Conservation (phyloP, 2,797 vertebrate species). For the Anomalospiza imberbis region DNA sequence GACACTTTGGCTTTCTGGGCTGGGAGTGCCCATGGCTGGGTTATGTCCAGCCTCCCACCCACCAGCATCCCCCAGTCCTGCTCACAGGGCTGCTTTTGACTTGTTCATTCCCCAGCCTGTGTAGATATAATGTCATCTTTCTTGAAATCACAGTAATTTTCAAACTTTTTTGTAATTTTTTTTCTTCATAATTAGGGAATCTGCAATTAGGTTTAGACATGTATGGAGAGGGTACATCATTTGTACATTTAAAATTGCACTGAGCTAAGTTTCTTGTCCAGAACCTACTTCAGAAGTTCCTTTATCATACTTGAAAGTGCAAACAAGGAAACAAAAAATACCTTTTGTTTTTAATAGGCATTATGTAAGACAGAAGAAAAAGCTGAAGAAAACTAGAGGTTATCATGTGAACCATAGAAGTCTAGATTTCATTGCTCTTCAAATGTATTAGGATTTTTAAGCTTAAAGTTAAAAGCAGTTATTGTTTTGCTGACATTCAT, state of each 20-base stretch:
- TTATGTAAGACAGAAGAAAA: not conserved
- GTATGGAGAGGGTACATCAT: not conserved
- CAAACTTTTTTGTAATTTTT: not conserved
- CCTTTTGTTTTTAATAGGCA: not conserved
- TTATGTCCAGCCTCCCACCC: not conserved
- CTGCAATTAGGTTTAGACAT: not conserved
- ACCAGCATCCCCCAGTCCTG: not conserved
- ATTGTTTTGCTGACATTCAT: not conserved
- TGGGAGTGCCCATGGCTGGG: accelerated
- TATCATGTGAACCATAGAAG: not conserved
- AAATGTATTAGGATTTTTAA: not conserved
- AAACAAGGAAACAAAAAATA: not conserved
- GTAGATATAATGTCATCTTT: not conserved
- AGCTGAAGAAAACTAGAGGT: not conserved
- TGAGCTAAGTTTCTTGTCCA: not conserved
- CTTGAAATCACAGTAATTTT: not conserved
- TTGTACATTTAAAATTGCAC: not conserved
- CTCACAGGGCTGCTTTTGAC: not conserved
- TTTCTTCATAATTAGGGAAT: not conserved
- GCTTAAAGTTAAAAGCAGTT: not conserved
- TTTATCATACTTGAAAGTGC: not conserved
- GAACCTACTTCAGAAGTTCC: not conserved
- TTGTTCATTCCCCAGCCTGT: not conserved
- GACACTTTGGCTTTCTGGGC: not conserved
- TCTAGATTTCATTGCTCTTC: accelerated